Percentiles rank a stretch among this genome's conserved stretches.
phyloP scores from a whole-genome alignment of 2,888 invertebrate genomes.

The Sarcophaga carnaria region DNA sequence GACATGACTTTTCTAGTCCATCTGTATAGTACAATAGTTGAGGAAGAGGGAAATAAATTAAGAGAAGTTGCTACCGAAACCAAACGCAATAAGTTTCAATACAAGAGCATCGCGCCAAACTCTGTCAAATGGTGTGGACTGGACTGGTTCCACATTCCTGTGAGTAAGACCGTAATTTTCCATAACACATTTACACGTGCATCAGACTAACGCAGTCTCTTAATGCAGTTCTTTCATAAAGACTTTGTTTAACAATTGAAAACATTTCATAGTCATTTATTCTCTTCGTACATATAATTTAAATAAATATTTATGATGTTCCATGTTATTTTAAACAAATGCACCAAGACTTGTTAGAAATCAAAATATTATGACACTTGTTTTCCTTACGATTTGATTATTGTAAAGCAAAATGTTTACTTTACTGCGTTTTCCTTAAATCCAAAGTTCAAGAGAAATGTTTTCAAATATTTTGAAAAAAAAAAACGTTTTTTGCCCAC shows the following conservation, averaged over 20 bases:
- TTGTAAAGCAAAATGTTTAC: background rate
- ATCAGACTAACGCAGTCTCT: too few relatives aligned
- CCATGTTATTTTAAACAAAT: background rate
- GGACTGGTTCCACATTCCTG: too few relatives aligned
- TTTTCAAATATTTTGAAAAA: background rate
- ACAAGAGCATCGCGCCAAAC: too few relatives aligned
- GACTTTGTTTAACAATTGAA: background rate
- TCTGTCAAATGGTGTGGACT: too few relatives aligned
- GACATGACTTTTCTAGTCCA: too few relatives aligned
- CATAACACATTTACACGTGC: too few relatives aligned
- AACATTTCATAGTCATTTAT: background rate
- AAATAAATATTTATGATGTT: background rate
- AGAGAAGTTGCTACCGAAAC: too few relatives aligned
- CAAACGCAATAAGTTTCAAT: too few relatives aligned
- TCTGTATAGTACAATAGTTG: too few relatives aligned
- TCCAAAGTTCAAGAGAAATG: background rate
- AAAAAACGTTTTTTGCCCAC: background rate
- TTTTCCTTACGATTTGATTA: background rate
- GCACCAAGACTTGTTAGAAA: background rate
- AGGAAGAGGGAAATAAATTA: too few relatives aligned
- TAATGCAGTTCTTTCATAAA: too few relatives aligned
- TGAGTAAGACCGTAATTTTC: too few relatives aligned
- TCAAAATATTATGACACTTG: constrained; percentile 1
- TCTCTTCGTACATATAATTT: background rate
- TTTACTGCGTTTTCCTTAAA: background rate